Percentiles rank a stretch among this genome's conserved stretches.
Conservation (phyloP, 2,113 vertebrate genomes). For the Aldabrachelys gigantea region DNA sequence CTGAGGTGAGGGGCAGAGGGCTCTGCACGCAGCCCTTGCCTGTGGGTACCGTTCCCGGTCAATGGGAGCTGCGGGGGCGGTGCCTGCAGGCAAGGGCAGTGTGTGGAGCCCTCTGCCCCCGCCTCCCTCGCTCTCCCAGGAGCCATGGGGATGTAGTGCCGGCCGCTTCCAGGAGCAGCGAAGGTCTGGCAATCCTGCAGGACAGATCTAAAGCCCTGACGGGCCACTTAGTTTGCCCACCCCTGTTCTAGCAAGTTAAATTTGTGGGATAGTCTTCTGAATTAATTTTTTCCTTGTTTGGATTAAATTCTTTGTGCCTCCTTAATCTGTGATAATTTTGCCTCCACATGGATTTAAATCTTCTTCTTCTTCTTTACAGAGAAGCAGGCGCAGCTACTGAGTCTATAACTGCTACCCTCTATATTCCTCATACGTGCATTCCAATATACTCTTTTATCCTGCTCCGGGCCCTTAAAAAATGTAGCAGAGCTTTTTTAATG, state of each 20-base stretch:
- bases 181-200: no score
- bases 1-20: no score
- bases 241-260: background rate
- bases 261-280: background rate
- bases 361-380: background rate
- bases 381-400: background rate
- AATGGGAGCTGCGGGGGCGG: no score
- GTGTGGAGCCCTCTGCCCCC: no score
- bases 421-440: background rate
- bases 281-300: background rate
- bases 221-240: no score
- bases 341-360: background rate
- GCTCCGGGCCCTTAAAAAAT: background rate
- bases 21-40: no score
- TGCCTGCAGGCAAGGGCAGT: no score
- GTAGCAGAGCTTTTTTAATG: background rate
- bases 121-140: fast-evolving
- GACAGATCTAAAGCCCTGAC: no score
- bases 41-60: no score
- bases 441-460: background rate
- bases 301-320: background rate
- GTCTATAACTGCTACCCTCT: background rate
- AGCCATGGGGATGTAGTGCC: no score
- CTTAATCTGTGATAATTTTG: background rate
- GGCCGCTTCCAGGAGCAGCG: no score